phyloP scores from a whole-genome alignment of 2,797 vertebrate species.

The Bovichtus diacanthus region DNA sequence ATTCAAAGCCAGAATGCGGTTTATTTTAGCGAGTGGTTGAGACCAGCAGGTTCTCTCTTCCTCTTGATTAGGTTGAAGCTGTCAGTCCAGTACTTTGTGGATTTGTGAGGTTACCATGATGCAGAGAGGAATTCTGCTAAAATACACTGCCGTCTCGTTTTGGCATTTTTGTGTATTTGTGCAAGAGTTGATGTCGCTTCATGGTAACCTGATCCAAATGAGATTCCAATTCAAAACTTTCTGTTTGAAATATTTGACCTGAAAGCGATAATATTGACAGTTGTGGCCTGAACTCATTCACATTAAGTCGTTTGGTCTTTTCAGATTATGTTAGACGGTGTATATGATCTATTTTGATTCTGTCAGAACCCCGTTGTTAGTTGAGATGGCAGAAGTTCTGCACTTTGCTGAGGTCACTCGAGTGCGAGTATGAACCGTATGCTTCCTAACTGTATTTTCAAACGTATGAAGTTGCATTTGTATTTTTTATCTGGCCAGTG shows the following conservation, averaged over 20 bases:
- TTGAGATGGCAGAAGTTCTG: conserved; percentile 44
- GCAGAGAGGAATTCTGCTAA: conserved; percentile 40
- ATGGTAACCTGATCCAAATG: conserved; percentile 22
- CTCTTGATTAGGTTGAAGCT: conserved; percentile 32
- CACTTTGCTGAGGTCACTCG: conserved; percentile 53
- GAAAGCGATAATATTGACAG: conserved; percentile 9
- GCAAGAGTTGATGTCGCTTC: conserved; percentile 27
- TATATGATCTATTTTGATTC: conserved; percentile 32
- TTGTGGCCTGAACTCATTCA: conserved; percentile 21
- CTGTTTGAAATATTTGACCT: conserved; percentile 27
- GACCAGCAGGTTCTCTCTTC: conserved; percentile 11
- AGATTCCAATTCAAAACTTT: conserved; percentile 5
- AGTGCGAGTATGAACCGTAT: conserved; percentile 26
- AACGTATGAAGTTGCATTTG: conserved; percentile 44
- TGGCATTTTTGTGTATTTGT: conserved; percentile 28
- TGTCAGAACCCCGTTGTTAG: conserved; percentile 32
- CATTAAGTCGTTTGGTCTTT: conserved; percentile 25
- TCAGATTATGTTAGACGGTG: conserved; percentile 28
- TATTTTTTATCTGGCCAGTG: conserved; percentile 53
- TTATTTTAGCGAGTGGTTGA: conserved; percentile 11
- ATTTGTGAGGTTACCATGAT: conserved; percentile 25
- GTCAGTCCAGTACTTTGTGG: conserved; percentile 35
- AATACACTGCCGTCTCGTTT: conserved; percentile 22
- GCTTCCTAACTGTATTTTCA: conserved; percentile 29
- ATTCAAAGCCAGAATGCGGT: conserved; percentile 34